Percentiles rank a stretch among this genome's conserved stretches.
Evolutionary conservation across 2,888 invertebrate genomes (phyloP).

Genomic region (Phymatocera aterrima): DNA sequence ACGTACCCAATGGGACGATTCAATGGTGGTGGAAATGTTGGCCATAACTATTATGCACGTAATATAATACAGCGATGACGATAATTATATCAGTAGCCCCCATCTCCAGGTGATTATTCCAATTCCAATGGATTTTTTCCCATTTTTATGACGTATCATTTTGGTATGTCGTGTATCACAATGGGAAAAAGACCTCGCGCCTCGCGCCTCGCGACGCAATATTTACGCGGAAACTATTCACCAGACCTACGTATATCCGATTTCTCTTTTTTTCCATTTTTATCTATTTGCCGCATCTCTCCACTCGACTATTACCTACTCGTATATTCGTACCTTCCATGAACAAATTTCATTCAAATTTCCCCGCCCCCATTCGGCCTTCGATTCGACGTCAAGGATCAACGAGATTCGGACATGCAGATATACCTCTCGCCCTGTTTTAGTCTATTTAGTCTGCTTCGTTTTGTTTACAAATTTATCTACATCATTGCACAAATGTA

Average conservation of each 20-base stretch:
- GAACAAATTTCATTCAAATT: background rate
- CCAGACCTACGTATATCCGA: slow-evolving; percentile 32
- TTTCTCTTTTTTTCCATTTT: slow-evolving; percentile 37
- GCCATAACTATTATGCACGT: slow-evolving; percentile 32
- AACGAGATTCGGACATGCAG: background rate
- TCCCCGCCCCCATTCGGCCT: background rate
- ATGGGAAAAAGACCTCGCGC: slow-evolving; percentile 31
- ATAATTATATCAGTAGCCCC: slow-evolving; percentile 33
- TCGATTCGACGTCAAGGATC: background rate
- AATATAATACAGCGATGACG: background rate
- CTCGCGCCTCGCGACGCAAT: no score
- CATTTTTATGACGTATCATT: slow-evolving; percentile 10
- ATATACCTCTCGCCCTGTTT: no score
- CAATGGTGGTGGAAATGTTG: slow-evolving; percentile 35
- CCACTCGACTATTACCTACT: no score
- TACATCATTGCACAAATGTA: no score
- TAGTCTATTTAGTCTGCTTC: no score
- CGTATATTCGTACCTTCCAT: background rate
- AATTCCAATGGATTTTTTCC: background rate
- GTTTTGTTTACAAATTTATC: no score
- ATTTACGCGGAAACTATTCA: background rate
- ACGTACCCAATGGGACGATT: background rate
- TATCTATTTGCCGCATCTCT: background rate
- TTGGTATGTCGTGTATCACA: background rate
- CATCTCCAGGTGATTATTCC: slow-evolving; percentile 33